Evolutionary conservation across 2,797 vertebrate species (phyloP).

Genomic region (Babyrousa celebensis): DNA sequence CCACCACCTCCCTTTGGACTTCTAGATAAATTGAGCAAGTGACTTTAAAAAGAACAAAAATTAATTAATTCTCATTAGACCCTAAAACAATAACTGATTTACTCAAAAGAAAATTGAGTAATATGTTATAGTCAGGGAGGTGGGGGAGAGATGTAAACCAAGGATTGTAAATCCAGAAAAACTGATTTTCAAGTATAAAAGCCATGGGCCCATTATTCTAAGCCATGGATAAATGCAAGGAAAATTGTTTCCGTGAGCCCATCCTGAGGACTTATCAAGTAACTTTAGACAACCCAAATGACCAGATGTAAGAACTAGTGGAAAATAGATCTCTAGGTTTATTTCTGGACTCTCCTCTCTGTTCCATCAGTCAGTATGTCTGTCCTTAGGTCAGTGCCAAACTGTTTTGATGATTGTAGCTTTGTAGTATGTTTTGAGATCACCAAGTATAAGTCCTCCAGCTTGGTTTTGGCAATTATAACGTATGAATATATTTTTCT

Average conservation of each 20-base stretch:
- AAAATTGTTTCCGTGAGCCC: background rate
- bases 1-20: background rate
- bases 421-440: background rate
- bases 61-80: background rate
- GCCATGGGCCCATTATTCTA: background rate
- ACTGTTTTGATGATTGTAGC: background rate
- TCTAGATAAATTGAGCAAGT: background rate
- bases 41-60: constrained; percentile 6
- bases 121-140: background rate
- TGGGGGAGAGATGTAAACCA: background rate
- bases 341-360: background rate
- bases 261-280: background rate
- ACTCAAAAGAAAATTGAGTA: background rate
- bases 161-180: background rate
- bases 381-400: background rate
- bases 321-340: background rate
- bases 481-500: background rate
- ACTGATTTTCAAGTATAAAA: background rate
- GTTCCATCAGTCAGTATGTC: background rate
- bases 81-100: background rate
- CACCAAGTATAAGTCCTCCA: background rate
- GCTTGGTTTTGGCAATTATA: background rate
- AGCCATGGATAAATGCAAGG: background rate
- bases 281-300: background rate
- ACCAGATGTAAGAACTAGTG: background rate